Base-by-base conservation (phyloP, 2,888 invertebrate genomes). In the Rhopalosiphum nymphaeae region DNA sequence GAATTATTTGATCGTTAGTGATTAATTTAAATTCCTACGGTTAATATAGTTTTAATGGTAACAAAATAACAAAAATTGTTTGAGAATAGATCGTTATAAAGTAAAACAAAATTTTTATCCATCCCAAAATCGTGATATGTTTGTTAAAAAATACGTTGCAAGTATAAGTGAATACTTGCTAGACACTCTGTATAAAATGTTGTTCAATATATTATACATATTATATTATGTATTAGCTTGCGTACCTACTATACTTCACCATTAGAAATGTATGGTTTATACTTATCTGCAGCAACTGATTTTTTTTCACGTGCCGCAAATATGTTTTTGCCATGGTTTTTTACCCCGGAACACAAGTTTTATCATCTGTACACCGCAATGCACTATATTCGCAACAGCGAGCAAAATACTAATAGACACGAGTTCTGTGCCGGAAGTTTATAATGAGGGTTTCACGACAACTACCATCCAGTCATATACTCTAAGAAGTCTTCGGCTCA, bases 351-450 rank as follows among this genome's bases (percentile, higher is more conserved):
- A 67, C 36, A 21, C 78, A 36, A 36, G 36, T 78, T 36, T 7
- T 78, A 78, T 36, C 21, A 78, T 78, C 36, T 78, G 21, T 78
- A 67, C 16, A 67, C 67, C 67, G n/a, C 67, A 16, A 21, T 36
- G 21, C 21, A 78, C 78, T 78, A 78, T 78, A 78, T 16, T 36
- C 36, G 21, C 3, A 21, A 78, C 21, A 67, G 16, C 44, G 44
- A 16, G 46, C 89, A 61, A 88, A 89, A 56, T 57, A 90, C 67
- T 46, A 67, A 90, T 90, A 29, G 61, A 90, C 67, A 67, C 61
- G 89, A 61, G 25, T 90, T 46, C 46, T 67, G 61, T 67, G 90
- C 46, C 36, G 90, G 90, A 90, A 90, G 49, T 90, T 67, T 90
- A 67, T 90, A 90, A 90, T 61, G 90, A 90, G 90, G 46, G 46